Conservation (phyloP, 2,888 invertebrate genomes). For the Philaethria dido region DNA sequence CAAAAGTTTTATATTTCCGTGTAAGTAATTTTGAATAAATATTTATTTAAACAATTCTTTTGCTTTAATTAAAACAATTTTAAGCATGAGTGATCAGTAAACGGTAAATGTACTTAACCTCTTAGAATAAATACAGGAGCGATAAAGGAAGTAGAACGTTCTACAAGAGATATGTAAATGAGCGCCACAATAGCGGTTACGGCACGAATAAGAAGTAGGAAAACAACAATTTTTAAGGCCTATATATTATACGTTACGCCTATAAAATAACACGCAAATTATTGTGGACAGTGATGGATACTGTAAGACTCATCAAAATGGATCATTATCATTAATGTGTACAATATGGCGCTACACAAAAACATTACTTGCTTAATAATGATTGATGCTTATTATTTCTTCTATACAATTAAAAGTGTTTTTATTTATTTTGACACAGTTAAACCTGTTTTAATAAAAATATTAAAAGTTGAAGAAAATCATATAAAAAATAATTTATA, state of each 20-base stretch:
- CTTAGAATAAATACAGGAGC: constrained; percentile 22
- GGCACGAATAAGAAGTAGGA: constrained; percentile 20
- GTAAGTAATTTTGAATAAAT: no score
- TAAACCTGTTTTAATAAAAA: background rate
- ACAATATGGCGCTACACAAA: background rate
- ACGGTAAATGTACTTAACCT: constrained; percentile 9
- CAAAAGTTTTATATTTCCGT: no score
- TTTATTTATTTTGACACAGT: background rate
- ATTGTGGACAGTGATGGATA: constrained; percentile 24
- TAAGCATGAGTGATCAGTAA: constrained; percentile 5
- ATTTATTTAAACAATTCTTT: no score
- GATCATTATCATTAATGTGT: constrained; percentile 5
- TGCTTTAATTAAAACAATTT: background rate
- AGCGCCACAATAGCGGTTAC: constrained; percentile 17
- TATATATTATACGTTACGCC: background rate
- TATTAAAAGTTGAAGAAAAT: background rate
- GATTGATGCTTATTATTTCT: background rate
- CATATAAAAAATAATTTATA: background rate
- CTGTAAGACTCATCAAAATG: constrained; percentile 14
- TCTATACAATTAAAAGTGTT: background rate
- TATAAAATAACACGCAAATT: constrained; percentile 6
- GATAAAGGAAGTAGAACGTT: constrained; percentile 29
- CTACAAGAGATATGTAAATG: constrained; percentile 32
- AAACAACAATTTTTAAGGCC: constrained; percentile 9
- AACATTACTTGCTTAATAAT: constrained; percentile 16